Percentiles rank a stretch among this genome's conserved stretches.
Evolutionary conservation across 1,140 invertebrate genomes (phyloP).

Genomic region (Xylocopa sonorina): DNA sequence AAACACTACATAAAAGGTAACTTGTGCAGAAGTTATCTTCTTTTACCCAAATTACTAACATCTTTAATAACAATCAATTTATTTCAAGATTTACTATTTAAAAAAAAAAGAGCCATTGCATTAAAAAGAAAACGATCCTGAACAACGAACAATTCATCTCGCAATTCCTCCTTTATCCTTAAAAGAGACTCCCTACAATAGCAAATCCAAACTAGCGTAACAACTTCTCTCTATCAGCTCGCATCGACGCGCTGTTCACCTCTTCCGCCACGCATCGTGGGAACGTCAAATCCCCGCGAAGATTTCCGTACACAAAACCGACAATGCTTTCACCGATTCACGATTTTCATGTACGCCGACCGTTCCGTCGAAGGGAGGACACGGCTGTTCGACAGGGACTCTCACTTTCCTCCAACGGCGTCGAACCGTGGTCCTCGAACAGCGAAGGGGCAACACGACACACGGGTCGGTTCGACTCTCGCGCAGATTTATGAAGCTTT

Average conservation of each 20-base stretch:
- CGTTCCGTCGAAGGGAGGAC: conserved; percentile 7
- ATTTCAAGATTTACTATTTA: too few species aligned
- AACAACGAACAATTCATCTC: background rate
- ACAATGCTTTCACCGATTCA: conserved; percentile 43
- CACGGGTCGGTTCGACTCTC: conserved; percentile 58
- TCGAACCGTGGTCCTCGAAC: conserved; percentile 48
- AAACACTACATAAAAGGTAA: too few species aligned
- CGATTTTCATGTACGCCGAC: conserved; percentile 39
- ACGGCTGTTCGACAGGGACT: conserved; percentile 49
- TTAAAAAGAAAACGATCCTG: too few species aligned
- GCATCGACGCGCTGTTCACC: background rate
- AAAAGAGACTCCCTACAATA: too few species aligned
- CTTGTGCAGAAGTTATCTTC: too few species aligned
- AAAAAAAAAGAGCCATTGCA: too few species aligned
- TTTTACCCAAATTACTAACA: too few species aligned
- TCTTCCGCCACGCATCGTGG: conserved; percentile 37
- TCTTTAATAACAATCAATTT: too few species aligned
- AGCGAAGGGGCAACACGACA: conserved; percentile 63
- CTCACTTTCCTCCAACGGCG: conserved; percentile 70
- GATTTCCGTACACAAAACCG: conserved; percentile 38
- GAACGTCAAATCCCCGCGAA: background rate
- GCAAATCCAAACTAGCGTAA: too few species aligned
- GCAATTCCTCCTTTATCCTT: conserved; percentile 5
- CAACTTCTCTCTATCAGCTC: background rate
- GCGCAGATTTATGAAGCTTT: conserved; percentile 76